A percentile compares a stretch with the other conserved stretches of the same genome.
These are phyloP conservation scores for Ceuthmochares aereus DNA, from an alignment of 2,113 vertebrate genomes.

Conservation along the genomic window DNA sequence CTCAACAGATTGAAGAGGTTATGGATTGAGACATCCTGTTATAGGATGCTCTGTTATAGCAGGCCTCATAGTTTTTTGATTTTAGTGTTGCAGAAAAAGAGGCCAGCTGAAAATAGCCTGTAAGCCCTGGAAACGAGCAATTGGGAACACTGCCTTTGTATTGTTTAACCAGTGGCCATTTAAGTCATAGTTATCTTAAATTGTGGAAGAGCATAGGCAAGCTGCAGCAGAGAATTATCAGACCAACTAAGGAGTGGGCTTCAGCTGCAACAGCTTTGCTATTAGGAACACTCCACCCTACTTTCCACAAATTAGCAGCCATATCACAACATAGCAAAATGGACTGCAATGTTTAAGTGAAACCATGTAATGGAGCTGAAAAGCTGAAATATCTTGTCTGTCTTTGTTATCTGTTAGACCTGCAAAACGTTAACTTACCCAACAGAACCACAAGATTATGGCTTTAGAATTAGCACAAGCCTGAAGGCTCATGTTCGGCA, in stretches of 20 bases:
- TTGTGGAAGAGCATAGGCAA: neutral
- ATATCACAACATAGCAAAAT: neutral
- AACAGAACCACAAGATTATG: neutral
- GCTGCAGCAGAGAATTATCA: neutral
- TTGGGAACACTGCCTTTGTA: neutral
- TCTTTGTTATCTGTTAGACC: neutral
- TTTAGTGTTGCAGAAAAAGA: neutral
- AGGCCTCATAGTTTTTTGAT: neutral
- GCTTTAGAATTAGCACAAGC: neutral
- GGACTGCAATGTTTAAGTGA: neutral
- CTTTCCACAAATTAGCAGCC: neutral
- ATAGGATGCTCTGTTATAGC: neutral
- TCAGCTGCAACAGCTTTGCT: neutral
- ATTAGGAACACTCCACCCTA: neutral
- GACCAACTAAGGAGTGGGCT: neutral
- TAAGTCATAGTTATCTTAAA: neutral
- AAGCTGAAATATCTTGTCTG: neutral
- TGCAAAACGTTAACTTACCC: neutral
- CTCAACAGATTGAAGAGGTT: neutral
- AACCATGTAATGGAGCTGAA: neutral
- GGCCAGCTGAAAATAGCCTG: neutral
- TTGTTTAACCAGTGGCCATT: neutral
- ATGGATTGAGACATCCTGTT: neutral
- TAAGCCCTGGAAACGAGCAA: neutral
- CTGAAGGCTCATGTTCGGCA: neutral